Base-by-base conservation (phyloP, 2,888 invertebrate species). In the Melanostoma scalare region DNA sequence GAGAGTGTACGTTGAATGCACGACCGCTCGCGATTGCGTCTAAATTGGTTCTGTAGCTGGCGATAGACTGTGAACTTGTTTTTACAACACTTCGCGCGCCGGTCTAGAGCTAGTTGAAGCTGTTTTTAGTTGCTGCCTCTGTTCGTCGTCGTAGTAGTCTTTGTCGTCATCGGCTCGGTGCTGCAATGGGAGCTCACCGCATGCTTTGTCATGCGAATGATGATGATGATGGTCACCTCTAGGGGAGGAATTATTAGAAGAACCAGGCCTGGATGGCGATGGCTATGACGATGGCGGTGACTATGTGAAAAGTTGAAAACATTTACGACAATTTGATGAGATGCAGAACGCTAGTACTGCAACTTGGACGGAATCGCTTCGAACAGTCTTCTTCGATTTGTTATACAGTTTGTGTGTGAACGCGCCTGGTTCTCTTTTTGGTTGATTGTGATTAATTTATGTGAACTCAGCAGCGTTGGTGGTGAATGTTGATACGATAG, bases 21-120 rank as follows among this genome's bases (percentile, higher is more conserved):
- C 85, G 67, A 85, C 85, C 76, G 76, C 52, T 80, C 85, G 75
- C 68, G 85, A 72, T 85, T 74, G 68, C 76, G 75, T 75, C 80
- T 75, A 72, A 85, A 85, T 80, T 85, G 79, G 80, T 68, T 80
- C 80, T 85, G 85, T 76, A 56, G 50, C 72, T 72, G 68, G 67
- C 74, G 74, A 74, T 79, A 77, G 78, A 55, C 69, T 52, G 46
- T 84, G 71, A 79, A 73, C 82, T 73, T 73, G 82, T 74, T 78
- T 78, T 65, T 74, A 61, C 82, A 35, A 50, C 46, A 73, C 53
- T 46, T 68, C 42, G 42, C 58, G 44, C 48, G 56, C 33, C n/a
- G 33, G 60, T 44, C 61, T 71, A 60, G 46, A n/a, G 50, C 58
- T 20, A 52, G 60, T 61, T 35, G 42, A 30, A 61, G 31, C 35